phyloP scores from a whole-genome alignment of 2,797 vertebrate genomes.

The Nyctalus aviator region DNA sequence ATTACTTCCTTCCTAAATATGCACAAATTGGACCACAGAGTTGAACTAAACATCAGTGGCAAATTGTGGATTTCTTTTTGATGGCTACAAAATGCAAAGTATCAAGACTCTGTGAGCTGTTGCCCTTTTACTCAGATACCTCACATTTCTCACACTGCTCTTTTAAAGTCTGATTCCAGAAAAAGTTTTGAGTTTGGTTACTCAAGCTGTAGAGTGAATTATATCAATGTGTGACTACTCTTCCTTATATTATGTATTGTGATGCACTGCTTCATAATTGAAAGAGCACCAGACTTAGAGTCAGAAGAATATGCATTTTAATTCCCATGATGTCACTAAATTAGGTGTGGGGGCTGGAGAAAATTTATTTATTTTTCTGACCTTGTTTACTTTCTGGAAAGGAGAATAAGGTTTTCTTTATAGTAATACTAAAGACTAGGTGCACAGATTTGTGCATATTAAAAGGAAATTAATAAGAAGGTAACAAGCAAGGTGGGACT shows the following conservation, averaged over 20 bases:
- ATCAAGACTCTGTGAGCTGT: not conserved
- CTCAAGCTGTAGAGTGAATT: not conserved
- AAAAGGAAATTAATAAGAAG: no score
- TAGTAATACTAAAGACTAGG: not conserved
- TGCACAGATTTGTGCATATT: no score
- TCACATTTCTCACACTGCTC: not conserved
- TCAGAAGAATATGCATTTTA: conserved; percentile 29
- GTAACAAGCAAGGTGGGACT: no score
- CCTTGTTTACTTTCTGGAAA: conserved; percentile 27
- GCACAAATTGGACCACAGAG: not conserved
- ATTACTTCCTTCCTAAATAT: conserved; percentile 46
- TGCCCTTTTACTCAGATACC: not conserved
- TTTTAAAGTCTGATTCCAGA: conserved; percentile 16
- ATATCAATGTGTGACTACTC: not conserved
- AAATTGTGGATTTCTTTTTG: not conserved
- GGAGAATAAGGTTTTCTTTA: conserved; percentile 10
- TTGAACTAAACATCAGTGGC: not conserved
- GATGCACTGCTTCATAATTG: not conserved
- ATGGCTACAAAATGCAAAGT: not conserved
- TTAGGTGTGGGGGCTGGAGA: conserved; percentile 2
- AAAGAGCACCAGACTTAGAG: not conserved
- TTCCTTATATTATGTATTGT: not conserved
- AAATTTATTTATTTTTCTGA: conserved; percentile 29
- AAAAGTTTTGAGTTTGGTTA: not conserved
- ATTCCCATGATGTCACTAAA: not conserved